Evolutionary conservation across 92 coral and sea anemone species (phyloP), one percentile per base, ranked within the genome.

Genomic region (Epizoanthus scotinus): DNA sequence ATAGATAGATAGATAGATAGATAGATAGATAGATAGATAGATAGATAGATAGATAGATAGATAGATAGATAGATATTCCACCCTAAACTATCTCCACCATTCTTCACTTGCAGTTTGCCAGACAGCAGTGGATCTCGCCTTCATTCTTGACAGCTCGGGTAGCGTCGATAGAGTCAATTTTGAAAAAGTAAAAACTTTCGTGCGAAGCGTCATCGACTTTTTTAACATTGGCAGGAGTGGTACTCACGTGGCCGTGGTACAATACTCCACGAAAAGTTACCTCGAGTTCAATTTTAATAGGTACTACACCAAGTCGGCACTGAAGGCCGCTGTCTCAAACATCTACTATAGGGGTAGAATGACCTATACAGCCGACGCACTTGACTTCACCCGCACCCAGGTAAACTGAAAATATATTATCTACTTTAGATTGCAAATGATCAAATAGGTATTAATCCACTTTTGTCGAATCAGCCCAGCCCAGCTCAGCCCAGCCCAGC

Each of bases 311-410:
- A 94, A 94, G 74, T 69, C 86, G 7, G 50, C 89, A 18, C 74
- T 94, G 28, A 84, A 90, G 56, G 50, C 24, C 6, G 98, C 93
- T 9, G 91, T 94, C 7, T 64, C 79, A 3, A 50, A 53, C 3
- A 91, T 94, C 5, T 2, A 57, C 15, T 94, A 91, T 56, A 84
- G 81, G 6, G 90, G 88, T 0, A 89, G 94, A 1, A 75, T 85
- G 91, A 90, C 98, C 0, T 89, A 94, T 83, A 94, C 98, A 19
- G 98, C 87, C 4, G 90, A 86, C 42, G 95, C 98, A 7, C 65
- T 94, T 62, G 88, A 91, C 56, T 59, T 25, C 8, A 90, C 87
- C 47, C 85, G 91, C 52, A 44, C 52, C 52, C 8, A 9, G 52
- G 52, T 44, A 44, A 44, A 44, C 15, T 44, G 9, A 34, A 34